Base-by-base conservation (phyloP, 2,888 invertebrate genomes). In the Drepana falcataria region DNA sequence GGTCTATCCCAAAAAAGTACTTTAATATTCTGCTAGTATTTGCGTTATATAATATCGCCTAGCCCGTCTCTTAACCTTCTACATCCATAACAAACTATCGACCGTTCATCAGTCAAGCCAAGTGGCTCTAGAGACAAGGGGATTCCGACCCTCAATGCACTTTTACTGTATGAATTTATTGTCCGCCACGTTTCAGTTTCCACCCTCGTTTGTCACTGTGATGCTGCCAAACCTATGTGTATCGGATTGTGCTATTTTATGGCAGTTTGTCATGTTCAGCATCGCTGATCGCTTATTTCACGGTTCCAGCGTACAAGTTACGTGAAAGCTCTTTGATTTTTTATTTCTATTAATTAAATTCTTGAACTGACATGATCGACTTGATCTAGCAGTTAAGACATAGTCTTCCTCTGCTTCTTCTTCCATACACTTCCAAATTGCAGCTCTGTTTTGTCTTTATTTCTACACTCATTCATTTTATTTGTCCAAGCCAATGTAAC, bases 151-250 rank as follows among this genome's bases (percentile, higher is more conserved):
- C 74, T 81, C 77, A 70, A 68, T 85, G 83, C 83, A 80, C 77
- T 85, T 82, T 85, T 80, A 66, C 70, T 72, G 75, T 74, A 75
- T 77, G 75, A 78, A 80, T 78, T 77, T 76, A 77, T 80, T 75
- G 77, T 76, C 73, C 69, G 69, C 77, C 73, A 76, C 75, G 78
- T 79, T 79, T 76, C 76, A 66, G 77, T 78, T 73, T 69, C 71
- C 69, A 63, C 59, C 65, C 73, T 78, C 79, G 75, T 85, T 81
- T 81, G 76, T 83, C 81, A 80, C 73, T 64, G 63, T 59, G 52
- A 61, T 60, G 54, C 58, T 73, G 67, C 73, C 74, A 72, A 73
- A 72, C 57, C 60, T 51, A 40, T 34, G 9, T 40, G 34, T 49
- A 37, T 21, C 49, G 35, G 37, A 49, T 35, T 34, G 51, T 9